These are phyloP conservation scores for Serilophus lunatus DNA, from an alignment of 2,113 vertebrate genomes.

Conservation along the genomic window DNA sequence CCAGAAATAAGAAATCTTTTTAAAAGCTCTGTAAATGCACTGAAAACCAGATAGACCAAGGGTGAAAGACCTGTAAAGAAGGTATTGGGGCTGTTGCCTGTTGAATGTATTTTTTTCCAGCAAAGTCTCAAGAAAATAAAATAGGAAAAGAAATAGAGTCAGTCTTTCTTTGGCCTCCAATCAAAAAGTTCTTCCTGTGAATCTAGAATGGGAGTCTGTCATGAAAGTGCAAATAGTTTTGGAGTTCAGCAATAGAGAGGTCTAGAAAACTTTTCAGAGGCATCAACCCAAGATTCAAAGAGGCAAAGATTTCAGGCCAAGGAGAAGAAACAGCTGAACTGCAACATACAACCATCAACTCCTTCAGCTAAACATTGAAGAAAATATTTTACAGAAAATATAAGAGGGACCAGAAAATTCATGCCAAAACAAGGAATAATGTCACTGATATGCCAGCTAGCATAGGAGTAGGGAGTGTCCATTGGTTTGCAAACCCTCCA, in stretches of 20 bases:
- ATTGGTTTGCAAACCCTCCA: neutral
- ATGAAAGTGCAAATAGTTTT: neutral
- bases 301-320: neutral
- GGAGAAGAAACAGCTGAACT: neutral
- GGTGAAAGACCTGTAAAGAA: neutral
- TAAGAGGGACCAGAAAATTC: neutral
- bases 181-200: neutral
- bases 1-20: neutral
- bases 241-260: neutral
- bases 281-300: fast-evolving
- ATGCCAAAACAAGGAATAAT: neutral
- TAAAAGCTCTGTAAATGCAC: neutral
- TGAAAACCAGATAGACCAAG: neutral
- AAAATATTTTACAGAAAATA: neutral
- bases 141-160: neutral
- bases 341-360: neutral
- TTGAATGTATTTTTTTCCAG: neutral
- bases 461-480: neutral
- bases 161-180: neutral
- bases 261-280: neutral
- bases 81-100: neutral
- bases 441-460: neutral
- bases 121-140: neutral
- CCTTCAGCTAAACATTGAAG: neutral
- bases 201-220: neutral